Conservation (phyloP, 2,113 vertebrate genomes). For the Rostratula benghalensis region DNA sequence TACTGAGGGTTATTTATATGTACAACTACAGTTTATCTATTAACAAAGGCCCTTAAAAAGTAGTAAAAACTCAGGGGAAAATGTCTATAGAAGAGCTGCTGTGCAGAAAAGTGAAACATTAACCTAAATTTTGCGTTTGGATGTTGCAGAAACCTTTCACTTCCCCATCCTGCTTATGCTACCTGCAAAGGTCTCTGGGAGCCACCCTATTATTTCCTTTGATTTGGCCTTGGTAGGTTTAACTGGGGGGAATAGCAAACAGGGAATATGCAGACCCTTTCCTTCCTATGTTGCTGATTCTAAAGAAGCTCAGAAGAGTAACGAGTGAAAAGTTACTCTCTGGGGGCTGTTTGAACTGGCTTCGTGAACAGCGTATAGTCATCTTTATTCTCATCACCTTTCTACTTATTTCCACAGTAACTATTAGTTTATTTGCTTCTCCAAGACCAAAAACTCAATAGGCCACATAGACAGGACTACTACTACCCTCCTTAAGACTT, state of each 20-base stretch:
- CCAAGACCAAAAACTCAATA: not conserved
- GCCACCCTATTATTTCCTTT: not conserved
- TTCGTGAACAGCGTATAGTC: not conserved
- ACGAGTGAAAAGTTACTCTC: not conserved
- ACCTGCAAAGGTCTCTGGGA: not conserved
- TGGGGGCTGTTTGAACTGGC: not conserved
- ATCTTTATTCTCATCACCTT: not conserved
- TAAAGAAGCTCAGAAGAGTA: not conserved
- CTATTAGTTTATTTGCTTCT: not conserved
- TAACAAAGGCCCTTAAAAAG: slow-evolving; percentile 73
- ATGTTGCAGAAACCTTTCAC: slow-evolving; percentile 32
- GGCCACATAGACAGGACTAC: not conserved
- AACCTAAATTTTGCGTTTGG: slow-evolving; percentile 51
- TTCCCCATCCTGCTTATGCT: not conserved
- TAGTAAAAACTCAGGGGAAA: slow-evolving; percentile 23
- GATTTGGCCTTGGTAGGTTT: not conserved
- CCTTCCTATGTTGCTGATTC: not conserved
- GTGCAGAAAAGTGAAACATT: slow-evolving; percentile 44
- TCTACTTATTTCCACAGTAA: not conserved
- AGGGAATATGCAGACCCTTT: not conserved
- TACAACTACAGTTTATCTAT: slow-evolving; percentile 71
- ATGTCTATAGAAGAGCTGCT: slow-evolving; percentile 54
- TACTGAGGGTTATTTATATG: slow-evolving; percentile 76
- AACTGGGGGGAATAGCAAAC: not conserved
- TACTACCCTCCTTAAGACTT: not conserved